Evolutionary conservation across 2,113 vertebrate genomes (phyloP).

Genomic region (Puntigrus tetrazona): DNA sequence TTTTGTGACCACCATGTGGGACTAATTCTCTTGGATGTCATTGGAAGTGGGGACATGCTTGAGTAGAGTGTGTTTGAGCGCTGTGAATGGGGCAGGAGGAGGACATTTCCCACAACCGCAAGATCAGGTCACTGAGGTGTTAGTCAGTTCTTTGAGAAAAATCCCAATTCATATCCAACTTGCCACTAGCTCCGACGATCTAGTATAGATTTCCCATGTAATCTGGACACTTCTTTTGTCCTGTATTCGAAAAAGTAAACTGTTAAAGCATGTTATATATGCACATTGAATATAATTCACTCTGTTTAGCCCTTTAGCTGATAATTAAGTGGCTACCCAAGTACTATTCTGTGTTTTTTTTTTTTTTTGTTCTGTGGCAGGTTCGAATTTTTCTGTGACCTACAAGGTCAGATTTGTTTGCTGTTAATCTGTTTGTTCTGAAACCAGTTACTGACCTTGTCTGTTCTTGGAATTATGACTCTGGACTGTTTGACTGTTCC

Average conservation of each 20-base stretch:
- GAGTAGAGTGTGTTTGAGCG: not conserved
- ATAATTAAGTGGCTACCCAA: not conserved
- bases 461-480: constrained; percentile 18
- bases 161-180: not conserved
- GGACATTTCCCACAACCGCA: constrained; percentile 33
- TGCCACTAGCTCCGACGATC: not conserved
- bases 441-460: constrained; percentile 7
- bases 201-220: not conserved
- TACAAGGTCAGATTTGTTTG: not conserved
- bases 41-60: not conserved
- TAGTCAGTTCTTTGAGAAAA: not conserved
- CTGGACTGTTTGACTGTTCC: constrained; percentile 23
- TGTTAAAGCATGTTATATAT: not conserved
- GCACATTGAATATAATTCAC: not conserved
- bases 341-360: not conserved
- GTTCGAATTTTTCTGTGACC: not conserved
- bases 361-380: not conserved
- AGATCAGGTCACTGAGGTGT: constrained; percentile 19
- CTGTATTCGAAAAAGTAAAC: not conserved
- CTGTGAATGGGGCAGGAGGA: constrained; percentile 4
- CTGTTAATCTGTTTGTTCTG: constrained; percentile 7
- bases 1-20: constrained; percentile 8
- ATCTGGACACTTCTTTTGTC: not conserved
- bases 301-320: not conserved
- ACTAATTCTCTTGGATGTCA: constrained; percentile 7